Percentiles rank a stretch among this genome's conserved stretches.
These are phyloP conservation scores for Berghia stephanieae DNA, from an alignment of 1,140 invertebrate species.

Conservation along the genomic window DNA sequence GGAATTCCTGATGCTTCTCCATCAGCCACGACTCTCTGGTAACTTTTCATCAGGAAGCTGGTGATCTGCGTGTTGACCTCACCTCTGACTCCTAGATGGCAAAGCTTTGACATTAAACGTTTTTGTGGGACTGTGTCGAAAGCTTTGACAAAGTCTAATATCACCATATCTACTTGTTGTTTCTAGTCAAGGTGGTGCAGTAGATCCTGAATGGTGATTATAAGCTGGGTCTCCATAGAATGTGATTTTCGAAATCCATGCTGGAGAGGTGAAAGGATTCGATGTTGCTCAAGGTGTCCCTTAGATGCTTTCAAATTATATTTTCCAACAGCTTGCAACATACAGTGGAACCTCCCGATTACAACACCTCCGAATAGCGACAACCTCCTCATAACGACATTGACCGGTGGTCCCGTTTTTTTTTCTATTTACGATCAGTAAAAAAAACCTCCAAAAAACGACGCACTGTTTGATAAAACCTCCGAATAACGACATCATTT, in stretches of 20 bases:
- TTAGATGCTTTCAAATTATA: too few relatives aligned
- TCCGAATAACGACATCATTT: too few relatives aligned
- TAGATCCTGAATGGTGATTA: constrained; percentile 33
- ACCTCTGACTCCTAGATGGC: constrained; percentile 11
- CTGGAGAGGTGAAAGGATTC: constrained; percentile 35
- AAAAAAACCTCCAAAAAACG: too few relatives aligned
- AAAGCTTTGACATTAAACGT: constrained; percentile 20
- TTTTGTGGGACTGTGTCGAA: constrained; percentile 37
- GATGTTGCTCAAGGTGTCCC: constrained; percentile 36
- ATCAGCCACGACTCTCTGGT: constrained; percentile 30
- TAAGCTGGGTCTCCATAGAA: constrained; percentile 35
- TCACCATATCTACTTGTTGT: constrained; percentile 25
- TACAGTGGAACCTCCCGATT: too few relatives aligned
- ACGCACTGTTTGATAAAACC: too few relatives aligned
- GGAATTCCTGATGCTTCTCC: constrained; percentile 9
- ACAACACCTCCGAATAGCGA: too few relatives aligned
- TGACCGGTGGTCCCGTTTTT: too few relatives aligned
- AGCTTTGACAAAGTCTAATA: constrained; percentile 36
- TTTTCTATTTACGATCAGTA: too few relatives aligned
- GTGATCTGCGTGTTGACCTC: constrained; percentile 22
- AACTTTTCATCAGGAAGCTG: constrained; percentile 13
- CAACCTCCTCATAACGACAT: too few relatives aligned
- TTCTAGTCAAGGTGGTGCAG: constrained; percentile 2
- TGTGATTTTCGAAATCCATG: constrained; percentile 37
- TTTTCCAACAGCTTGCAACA: too few relatives aligned